Evolutionary conservation across 2,888 invertebrate species (phyloP).

Genomic region (Melinaea menophilus): DNA sequence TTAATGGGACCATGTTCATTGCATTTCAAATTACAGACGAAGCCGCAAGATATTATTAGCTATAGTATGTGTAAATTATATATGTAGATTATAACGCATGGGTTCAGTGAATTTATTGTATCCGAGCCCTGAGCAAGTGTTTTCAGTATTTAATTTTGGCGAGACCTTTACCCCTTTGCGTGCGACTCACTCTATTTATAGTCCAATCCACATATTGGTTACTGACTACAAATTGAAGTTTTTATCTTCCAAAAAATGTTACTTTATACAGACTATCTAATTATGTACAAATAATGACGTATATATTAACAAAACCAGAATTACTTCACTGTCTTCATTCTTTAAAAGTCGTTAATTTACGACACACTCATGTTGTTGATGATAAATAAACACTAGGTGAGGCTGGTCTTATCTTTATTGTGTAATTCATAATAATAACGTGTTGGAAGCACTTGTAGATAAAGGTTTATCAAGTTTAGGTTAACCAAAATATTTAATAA

Average conservation of each 20-base stretch:
- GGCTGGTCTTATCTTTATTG: not conserved
- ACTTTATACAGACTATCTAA: no score
- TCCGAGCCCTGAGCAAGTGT: conserved; percentile 65
- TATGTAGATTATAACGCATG: not conserved
- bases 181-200: conserved; percentile 50
- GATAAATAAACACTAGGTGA: not conserved
- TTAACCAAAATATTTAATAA: not conserved
- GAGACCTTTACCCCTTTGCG: conserved; percentile 60
- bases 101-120: conserved; percentile 52
- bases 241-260: not conserved
- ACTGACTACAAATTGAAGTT: not conserved
- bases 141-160: conserved; percentile 70
- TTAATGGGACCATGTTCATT: conserved; percentile 4
- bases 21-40: conserved; percentile 5
- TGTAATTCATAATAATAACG: not conserved
- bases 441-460: not conserved
- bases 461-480: not conserved
- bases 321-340: conserved; percentile 14
- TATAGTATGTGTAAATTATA: conserved; percentile 18
- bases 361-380: conserved; percentile 8
- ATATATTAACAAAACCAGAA: conserved; percentile 20
- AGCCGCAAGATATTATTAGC: conserved; percentile 6
- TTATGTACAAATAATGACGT: conserved; percentile 1
- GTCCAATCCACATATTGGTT: conserved; percentile 27
- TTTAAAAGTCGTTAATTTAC: conserved; percentile 24